These are phyloP conservation scores for Penaeus vannamei DNA, from an alignment of 1,140 invertebrate species.

Conservation along the genomic window DNA sequence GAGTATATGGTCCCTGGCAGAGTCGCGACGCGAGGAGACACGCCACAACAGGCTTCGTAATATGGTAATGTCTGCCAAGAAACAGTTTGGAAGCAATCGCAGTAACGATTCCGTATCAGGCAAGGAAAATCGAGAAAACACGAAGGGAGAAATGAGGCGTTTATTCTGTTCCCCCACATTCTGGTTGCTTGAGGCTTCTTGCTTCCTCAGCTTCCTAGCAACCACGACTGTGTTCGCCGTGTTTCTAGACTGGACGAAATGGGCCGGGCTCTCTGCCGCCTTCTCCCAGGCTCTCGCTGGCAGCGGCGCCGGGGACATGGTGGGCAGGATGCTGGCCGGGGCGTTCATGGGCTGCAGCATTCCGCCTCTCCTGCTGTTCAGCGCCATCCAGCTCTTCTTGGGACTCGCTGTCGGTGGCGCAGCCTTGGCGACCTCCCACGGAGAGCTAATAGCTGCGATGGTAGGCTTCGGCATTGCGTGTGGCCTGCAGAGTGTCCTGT, in stretches of 20 bases:
- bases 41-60: not conserved
- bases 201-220: constrained; percentile 67
- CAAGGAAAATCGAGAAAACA: not conserved
- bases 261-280: constrained; percentile 13
- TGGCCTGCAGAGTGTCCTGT: constrained; percentile 51
- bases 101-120: not conserved
- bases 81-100: too few species aligned
- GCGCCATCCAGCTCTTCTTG: constrained; percentile 44
- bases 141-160: not conserved
- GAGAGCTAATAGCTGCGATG: constrained; percentile 44
- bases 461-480: constrained; percentile 52
- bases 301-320: constrained; percentile 48
- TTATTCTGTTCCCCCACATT: constrained; percentile 17
- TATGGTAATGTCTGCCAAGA: too few species aligned
- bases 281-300: constrained; percentile 53
- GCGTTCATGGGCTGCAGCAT: constrained; percentile 13
- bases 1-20: constrained; percentile 34
- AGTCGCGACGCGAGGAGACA: not conserved
- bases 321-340: constrained; percentile 50
- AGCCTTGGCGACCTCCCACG: not conserved
- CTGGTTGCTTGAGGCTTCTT: constrained; percentile 63
- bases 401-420: constrained; percentile 20
- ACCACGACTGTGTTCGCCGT: constrained; percentile 67
- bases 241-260: constrained; percentile 57
- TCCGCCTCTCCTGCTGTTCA: constrained; percentile 41